These are phyloP conservation scores for Gymnocheta viridis DNA, from an alignment of 2,888 invertebrate genomes.

Conservation along the genomic window DNA sequence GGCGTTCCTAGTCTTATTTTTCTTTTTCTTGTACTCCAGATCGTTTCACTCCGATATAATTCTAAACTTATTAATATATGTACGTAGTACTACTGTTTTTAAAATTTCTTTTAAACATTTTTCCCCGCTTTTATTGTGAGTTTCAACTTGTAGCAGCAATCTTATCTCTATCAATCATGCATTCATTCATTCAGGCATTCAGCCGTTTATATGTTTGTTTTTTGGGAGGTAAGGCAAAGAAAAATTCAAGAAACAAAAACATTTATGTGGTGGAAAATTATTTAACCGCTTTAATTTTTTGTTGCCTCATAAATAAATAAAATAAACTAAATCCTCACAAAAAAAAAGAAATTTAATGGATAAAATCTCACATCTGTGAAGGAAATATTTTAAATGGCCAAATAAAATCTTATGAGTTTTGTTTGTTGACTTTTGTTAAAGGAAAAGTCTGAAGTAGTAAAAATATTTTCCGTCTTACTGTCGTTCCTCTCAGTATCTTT, in stretches of 20 bases:
- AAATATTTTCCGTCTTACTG: not conserved
- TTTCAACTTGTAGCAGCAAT: not conserved
- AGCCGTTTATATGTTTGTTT: conserved; percentile 18
- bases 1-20: conserved; percentile 17
- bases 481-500: not conserved
- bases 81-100: not conserved
- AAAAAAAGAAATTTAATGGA: not conserved
- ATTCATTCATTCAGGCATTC: conserved; percentile 8
- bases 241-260: not conserved
- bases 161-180: conserved; percentile 1
- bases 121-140: not conserved
- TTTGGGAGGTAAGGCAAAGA: not conserved
- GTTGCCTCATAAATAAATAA: not conserved
- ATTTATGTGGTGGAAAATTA: conserved; percentile 11
- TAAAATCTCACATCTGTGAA: conserved; percentile 6
- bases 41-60: conserved; percentile 7
- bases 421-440: not conserved
- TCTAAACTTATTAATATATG: not conserved
- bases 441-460: not conserved
- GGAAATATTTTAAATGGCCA: not conserved
- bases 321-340: not conserved
- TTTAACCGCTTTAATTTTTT: conserved; percentile 21
- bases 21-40: conserved; percentile 10
- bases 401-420: not conserved
- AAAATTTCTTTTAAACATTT: not conserved